These are phyloP conservation scores for Halictus ligatus DNA, from an alignment of 2,888 invertebrate genomes.

Conservation along the genomic window DNA sequence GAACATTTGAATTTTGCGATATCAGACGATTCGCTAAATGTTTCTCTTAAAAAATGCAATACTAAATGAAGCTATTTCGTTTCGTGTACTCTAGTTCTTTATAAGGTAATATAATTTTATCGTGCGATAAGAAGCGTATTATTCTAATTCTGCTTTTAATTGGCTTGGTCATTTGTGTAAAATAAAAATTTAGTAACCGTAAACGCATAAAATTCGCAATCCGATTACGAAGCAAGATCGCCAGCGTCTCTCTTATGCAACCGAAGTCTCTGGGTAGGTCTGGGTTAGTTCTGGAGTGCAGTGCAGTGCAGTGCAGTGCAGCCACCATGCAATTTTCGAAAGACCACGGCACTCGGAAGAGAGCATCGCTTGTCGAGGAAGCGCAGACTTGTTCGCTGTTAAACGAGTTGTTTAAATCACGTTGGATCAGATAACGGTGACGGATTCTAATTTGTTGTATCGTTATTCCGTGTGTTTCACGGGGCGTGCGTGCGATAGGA, in stretches of 20 bases:
- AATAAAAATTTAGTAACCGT: neutral
- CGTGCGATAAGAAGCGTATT: too few relatives aligned
- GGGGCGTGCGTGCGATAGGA: conserved; percentile 12
- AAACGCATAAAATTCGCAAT: neutral
- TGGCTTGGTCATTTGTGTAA: neutral
- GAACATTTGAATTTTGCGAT: too few relatives aligned
- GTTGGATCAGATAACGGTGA: conserved; percentile 14
- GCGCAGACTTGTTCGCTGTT: neutral
- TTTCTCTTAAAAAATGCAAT: too few relatives aligned
- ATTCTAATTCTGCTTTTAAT: too few relatives aligned
- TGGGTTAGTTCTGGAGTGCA: neutral
- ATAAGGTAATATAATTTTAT: too few relatives aligned
- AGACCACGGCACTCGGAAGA: neutral
- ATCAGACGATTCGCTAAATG: too few relatives aligned
- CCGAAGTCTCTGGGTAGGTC: neutral
- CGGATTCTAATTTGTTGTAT: conserved; percentile 18
- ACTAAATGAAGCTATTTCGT: too few relatives aligned
- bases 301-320: neutral
- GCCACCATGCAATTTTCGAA: neutral
- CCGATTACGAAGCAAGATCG: neutral
- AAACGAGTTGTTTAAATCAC: conserved; percentile 16
- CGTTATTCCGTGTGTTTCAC: conserved; percentile 23
- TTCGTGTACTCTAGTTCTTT: too few relatives aligned
- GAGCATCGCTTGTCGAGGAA: conserved; percentile 17
- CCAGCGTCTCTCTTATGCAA: neutral